Percentiles rank a stretch among this genome's conserved stretches.
These are phyloP conservation scores for Phymastichus coffea DNA, from an alignment of 1,140 invertebrate genomes.

Conservation along the genomic window DNA sequence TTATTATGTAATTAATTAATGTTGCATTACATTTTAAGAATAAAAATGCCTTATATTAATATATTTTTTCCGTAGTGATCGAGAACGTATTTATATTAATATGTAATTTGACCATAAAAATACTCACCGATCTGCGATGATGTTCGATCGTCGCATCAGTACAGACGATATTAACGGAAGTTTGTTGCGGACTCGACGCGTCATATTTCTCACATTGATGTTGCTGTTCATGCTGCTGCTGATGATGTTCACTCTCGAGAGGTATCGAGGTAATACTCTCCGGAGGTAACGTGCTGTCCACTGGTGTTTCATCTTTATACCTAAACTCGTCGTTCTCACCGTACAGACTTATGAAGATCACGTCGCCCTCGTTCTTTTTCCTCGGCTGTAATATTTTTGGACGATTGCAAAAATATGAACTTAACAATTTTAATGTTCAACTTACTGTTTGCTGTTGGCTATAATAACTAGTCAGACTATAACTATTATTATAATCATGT, in stretches of 20 bases:
- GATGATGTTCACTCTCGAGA: slow-evolving; percentile 44
- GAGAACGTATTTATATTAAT: no score
- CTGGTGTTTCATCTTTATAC: slow-evolving; percentile 8
- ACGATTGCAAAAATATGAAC: no score
- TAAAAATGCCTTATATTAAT: no score
- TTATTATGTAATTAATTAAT: no score
- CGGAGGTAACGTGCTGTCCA: slow-evolving; percentile 45
- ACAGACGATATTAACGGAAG: slow-evolving; percentile 35
- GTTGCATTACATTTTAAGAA: no score
- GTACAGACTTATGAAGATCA: slow-evolving; percentile 49
- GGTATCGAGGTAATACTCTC: slow-evolving; percentile 44
- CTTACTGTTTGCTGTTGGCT: no score
- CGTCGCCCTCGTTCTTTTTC: slow-evolving; percentile 42
- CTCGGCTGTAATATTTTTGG: neutral
- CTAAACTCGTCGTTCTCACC: slow-evolving; percentile 35
- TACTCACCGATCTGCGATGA: slow-evolving; percentile 21
- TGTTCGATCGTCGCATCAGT: slow-evolving; percentile 49
- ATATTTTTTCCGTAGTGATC: no score
- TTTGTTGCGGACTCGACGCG: slow-evolving; percentile 22
- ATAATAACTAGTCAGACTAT: no score
- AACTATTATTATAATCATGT: no score
- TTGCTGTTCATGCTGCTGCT: slow-evolving; percentile 42
- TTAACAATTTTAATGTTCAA: no score
- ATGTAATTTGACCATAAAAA: no score
- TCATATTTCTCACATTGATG: neutral